phyloP scores from a whole-genome alignment of 2,888 invertebrate species.

The Tipula unca region DNA sequence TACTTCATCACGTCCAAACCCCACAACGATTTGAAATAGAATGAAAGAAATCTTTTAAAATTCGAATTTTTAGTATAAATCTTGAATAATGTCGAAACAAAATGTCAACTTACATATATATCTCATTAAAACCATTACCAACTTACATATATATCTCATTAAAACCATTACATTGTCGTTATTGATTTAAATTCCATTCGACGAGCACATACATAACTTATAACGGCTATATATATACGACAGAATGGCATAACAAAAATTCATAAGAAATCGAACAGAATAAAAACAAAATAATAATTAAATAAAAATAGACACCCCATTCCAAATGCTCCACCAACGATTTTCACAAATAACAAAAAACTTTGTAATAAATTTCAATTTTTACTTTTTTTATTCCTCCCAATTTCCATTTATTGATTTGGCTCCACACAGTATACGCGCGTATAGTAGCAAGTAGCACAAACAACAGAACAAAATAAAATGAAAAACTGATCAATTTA shows the following conservation, averaged over 20 bases:
- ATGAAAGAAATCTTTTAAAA: too few species aligned
- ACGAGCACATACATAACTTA: background rate
- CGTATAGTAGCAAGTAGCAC: background rate
- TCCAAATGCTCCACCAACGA: background rate
- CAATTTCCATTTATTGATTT: background rate
- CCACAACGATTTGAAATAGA: too few species aligned
- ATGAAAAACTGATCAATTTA: background rate
- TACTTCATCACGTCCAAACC: too few species aligned
- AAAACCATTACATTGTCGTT: background rate
- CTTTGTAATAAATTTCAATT: background rate
- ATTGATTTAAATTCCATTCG: background rate
- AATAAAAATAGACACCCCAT: background rate
- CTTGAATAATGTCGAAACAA: background rate
- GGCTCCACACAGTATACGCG: background rate
- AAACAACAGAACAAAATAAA: background rate
- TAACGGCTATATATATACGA: background rate
- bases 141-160: too few species aligned
- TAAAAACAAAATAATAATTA: background rate
- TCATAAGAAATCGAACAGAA: background rate
- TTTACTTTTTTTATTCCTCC: background rate
- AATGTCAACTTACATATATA: background rate
- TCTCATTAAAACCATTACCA: too few species aligned
- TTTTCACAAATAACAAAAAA: background rate
- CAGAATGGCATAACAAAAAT: background rate
- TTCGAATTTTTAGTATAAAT: too few species aligned